Evolutionary conservation across 2,888 invertebrate species (phyloP).

Genomic region (Branchellion lobata): DNA sequence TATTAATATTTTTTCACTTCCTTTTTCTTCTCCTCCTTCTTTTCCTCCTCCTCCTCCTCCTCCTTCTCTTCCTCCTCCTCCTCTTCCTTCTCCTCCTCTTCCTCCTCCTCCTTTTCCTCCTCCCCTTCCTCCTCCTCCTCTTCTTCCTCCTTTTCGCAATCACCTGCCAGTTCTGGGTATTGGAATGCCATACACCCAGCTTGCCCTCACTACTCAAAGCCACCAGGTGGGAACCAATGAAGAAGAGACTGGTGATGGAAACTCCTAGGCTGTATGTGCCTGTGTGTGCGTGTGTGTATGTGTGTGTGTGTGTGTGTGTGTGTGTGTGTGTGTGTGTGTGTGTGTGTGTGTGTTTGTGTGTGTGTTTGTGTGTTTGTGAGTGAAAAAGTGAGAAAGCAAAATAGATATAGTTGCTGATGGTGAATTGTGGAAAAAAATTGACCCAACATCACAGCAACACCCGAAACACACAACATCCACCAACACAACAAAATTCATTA

Average conservation of each 20-base stretch:
- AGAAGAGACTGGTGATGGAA: slow-evolving; percentile 90
- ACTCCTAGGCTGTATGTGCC: slow-evolving; percentile 64
- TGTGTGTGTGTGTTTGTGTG: slow-evolving; percentile 12
- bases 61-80: too few species aligned
- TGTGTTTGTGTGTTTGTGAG: slow-evolving; percentile 4
- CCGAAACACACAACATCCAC: background rate
- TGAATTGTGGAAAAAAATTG: too few species aligned
- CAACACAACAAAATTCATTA: too few species aligned
- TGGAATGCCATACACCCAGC: slow-evolving; percentile 98
- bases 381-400: background rate
- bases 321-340: background rate
- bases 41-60: too few species aligned
- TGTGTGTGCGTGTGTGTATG: slow-evolving; percentile 33
- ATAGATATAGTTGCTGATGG: too few species aligned
- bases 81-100: too few species aligned
- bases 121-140: too few species aligned
- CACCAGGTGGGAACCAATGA: slow-evolving; percentile 96
- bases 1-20: background rate
- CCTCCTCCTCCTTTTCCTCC: too few species aligned
- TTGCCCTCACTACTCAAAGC: slow-evolving; percentile 87
- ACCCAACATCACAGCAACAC: background rate
- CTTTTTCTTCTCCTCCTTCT: too few species aligned
- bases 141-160: too few species aligned
- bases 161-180: slow-evolving; percentile 96
- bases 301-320: slow-evolving; percentile 31